A percentile compares a stretch with the other conserved stretches of the same genome.
phyloP scores from a whole-genome alignment of 2,888 invertebrate genomes.

The Caenorhabditis sp. region DNA sequence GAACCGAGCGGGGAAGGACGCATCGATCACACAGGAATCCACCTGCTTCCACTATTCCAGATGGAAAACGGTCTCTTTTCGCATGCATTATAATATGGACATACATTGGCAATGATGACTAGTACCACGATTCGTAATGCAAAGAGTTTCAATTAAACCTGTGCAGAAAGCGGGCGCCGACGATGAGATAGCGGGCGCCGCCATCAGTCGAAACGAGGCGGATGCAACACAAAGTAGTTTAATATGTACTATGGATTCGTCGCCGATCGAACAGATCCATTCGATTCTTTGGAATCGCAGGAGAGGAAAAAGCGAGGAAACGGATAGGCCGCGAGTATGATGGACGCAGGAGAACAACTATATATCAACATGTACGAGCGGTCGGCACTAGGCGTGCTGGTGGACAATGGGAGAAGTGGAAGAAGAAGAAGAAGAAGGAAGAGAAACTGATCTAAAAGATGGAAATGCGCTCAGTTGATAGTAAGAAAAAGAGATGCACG shows the following conservation, averaged over 20 bases:
- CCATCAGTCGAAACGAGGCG: slow-evolving; percentile 1
- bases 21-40: slow-evolving; percentile 3
- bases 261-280: slow-evolving; percentile 29
- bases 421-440: slow-evolving; percentile 3
- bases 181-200: background rate
- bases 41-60: slow-evolving; percentile 6
- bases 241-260: slow-evolving; percentile 51
- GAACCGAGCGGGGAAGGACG: background rate
- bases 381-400: slow-evolving; percentile 1
- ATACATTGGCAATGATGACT: slow-evolving; percentile 11
- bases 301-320: slow-evolving; percentile 18
- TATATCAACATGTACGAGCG: slow-evolving; percentile 50
- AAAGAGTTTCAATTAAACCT: slow-evolving; percentile 32
- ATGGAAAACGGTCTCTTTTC: background rate
- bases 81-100: background rate
- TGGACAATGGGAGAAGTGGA: background rate
- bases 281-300: slow-evolving; percentile 34
- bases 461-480: too few species aligned
- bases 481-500: too few species aligned
- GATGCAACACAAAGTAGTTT: slow-evolving; percentile 46
- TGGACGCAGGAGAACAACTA: slow-evolving; percentile 38
- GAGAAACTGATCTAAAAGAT: background rate
- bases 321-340: slow-evolving; percentile 21
- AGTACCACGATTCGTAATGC: slow-evolving; percentile 10
- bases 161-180: slow-evolving; percentile 15